Evolutionary conservation across 2,797 vertebrate species (phyloP).

Genomic region (Mastacembelus armatus): DNA sequence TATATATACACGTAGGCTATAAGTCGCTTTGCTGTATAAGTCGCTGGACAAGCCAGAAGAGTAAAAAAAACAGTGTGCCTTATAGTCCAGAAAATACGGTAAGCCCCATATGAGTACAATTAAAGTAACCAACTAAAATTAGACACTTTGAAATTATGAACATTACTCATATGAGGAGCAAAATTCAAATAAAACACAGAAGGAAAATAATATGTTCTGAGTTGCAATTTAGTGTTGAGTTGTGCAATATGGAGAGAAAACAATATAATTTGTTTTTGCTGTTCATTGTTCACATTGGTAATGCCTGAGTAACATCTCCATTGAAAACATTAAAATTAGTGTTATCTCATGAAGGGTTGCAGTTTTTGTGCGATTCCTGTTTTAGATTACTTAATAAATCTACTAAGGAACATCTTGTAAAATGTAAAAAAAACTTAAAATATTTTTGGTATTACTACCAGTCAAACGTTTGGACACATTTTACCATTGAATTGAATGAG

Average conservation of each 20-base stretch:
- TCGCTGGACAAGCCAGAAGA: too few species aligned
- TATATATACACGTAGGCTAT: too few species aligned
- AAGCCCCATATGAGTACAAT: too few species aligned
- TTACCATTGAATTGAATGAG: too few species aligned
- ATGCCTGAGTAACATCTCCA: slow-evolving; percentile 64
- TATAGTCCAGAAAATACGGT: too few species aligned
- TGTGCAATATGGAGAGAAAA: slow-evolving; percentile 72
- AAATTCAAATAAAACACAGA: slow-evolving; percentile 48
- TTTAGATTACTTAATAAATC: slow-evolving; percentile 14
- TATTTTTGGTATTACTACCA: too few species aligned
- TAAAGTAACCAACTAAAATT: slow-evolving; percentile 29
- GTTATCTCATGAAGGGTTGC: slow-evolving; percentile 48
- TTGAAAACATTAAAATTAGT: slow-evolving; percentile 44
- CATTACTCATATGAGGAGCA: slow-evolving; percentile 41
- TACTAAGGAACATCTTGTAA: slow-evolving; percentile 22
- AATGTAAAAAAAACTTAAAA: not conserved
- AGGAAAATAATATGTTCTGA: slow-evolving; percentile 63
- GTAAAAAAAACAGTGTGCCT: too few species aligned
- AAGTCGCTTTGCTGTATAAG: too few species aligned
- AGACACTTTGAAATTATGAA: slow-evolving; percentile 40
- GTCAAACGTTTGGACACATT: too few species aligned
- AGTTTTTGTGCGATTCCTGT: slow-evolving; percentile 41
- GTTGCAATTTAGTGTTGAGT: slow-evolving; percentile 58
- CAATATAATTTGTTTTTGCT: slow-evolving; percentile 68
- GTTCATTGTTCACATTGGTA: slow-evolving; percentile 72